Conservation (phyloP, 2,888 invertebrate species). For the Himalopsyche kuldschensis region DNA sequence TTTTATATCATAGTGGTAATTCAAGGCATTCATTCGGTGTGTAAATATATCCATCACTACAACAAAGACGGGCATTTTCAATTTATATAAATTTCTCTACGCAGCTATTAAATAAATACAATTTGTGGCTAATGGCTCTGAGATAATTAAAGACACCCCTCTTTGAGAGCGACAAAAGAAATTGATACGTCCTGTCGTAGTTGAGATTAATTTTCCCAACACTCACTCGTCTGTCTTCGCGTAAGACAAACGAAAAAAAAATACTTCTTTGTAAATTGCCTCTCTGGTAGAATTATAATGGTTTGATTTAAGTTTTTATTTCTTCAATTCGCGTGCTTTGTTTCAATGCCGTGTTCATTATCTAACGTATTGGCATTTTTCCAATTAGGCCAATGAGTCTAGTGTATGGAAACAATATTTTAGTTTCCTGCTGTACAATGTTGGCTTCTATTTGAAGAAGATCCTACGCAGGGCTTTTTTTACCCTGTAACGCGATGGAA, state of each 20-base stretch:
- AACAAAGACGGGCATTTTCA: no score
- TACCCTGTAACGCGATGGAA: no score
- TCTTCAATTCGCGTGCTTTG: neutral
- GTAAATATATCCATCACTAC: no score
- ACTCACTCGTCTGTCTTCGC: neutral
- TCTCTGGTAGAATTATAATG: neutral
- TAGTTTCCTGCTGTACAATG: neutral
- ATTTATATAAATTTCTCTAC: no score
- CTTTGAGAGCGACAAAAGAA: neutral
- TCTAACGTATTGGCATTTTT: conserved; percentile 28
- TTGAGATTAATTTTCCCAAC: neutral
- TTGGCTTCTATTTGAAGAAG: neutral
- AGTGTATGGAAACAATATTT: conserved; percentile 24
- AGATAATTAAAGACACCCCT: neutral
- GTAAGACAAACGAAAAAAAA: neutral
- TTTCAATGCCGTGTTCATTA: conserved; percentile 37
- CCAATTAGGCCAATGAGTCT: conserved; percentile 37
- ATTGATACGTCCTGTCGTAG: neutral
- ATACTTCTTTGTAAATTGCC: neutral
- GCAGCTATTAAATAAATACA: neutral
- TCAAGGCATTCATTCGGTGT: no score
- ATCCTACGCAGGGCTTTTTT: neutral
- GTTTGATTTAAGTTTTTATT: neutral
- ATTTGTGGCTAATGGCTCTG: neutral
- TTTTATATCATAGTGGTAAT: no score